Conservation (phyloP, 2,797 vertebrate species). For the Echiichthys vipera region DNA sequence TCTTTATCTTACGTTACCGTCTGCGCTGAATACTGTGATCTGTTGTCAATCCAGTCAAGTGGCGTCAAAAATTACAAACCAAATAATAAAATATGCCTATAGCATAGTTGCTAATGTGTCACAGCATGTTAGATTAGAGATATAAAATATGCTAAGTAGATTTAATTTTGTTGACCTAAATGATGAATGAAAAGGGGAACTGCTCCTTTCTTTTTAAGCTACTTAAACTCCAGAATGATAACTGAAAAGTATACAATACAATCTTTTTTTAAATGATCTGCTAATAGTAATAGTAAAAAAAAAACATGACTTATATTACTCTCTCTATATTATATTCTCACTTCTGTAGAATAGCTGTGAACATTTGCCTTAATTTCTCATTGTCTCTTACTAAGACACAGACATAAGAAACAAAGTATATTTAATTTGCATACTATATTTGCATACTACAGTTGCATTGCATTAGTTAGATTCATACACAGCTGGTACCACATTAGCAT, state of each 20-base stretch:
- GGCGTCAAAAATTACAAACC: not conserved
- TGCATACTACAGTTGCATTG: conserved; percentile 21
- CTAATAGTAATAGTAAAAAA: not conserved
- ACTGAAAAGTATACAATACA: too few species aligned
- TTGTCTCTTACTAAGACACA: not conserved
- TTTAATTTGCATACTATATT: conserved; percentile 26
- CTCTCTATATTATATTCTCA: too few species aligned
- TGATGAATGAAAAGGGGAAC: not conserved
- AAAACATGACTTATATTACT: not conserved
- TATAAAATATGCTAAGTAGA: not conserved
- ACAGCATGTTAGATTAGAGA: not conserved
- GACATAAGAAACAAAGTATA: not conserved
- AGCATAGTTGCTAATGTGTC: not conserved
- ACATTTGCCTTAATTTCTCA: not conserved
- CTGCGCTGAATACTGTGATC: not conserved
- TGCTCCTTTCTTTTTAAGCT: not conserved
- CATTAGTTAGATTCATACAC: conserved; percentile 31
- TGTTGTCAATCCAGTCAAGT: conserved; percentile 14
- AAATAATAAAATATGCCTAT: not conserved
- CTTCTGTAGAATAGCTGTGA: not conserved
- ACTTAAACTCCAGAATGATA: too few species aligned
- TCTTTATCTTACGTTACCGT: conserved; percentile 16
- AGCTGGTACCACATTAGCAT: conserved; percentile 53
- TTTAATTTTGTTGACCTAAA: conserved; percentile 2
- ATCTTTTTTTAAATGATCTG: too few species aligned